These are phyloP conservation scores for Cheumatopsyche charites DNA, from an alignment of 1,140 invertebrate species.

Conservation along the genomic window DNA sequence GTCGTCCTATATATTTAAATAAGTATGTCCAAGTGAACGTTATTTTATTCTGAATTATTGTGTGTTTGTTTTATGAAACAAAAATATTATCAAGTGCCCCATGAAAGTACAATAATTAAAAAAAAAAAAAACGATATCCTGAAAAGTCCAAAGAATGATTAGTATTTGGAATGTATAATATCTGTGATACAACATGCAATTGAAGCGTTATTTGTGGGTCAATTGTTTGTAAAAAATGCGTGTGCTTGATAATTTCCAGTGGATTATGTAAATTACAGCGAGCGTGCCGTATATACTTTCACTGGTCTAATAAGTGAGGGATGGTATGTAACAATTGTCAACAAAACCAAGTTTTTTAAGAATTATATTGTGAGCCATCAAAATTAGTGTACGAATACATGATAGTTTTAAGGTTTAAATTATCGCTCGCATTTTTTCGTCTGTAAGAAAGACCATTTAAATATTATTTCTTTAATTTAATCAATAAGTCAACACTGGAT, in stretches of 20 bases:
- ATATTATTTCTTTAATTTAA: constrained; percentile 48
- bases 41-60: constrained; percentile 38
- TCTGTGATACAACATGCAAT: constrained; percentile 64
- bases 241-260: constrained; percentile 59
- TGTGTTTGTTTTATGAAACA: constrained; percentile 39
- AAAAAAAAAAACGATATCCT: constrained; percentile 44
- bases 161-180: constrained; percentile 50
- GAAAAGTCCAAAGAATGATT: constrained; percentile 60
- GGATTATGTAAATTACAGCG: constrained; percentile 26
- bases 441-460: constrained; percentile 43
- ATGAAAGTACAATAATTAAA: constrained; percentile 48
- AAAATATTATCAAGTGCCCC: constrained; percentile 46
- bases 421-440: constrained; percentile 47
- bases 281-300: constrained; percentile 47
- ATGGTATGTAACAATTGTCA: constrained; percentile 44
- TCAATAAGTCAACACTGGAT: constrained; percentile 42
- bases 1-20: constrained; percentile 40
- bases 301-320: constrained; percentile 43
- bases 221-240: constrained; percentile 57
- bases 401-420: constrained; percentile 49
- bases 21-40: constrained; percentile 39
- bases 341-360: constrained; percentile 39
- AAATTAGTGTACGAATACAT: constrained; percentile 47
- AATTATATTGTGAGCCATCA: constrained; percentile 46
- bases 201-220: constrained; percentile 58